phyloP scores from a whole-genome alignment of 2,888 invertebrate genomes.

The Agelastica alni region DNA sequence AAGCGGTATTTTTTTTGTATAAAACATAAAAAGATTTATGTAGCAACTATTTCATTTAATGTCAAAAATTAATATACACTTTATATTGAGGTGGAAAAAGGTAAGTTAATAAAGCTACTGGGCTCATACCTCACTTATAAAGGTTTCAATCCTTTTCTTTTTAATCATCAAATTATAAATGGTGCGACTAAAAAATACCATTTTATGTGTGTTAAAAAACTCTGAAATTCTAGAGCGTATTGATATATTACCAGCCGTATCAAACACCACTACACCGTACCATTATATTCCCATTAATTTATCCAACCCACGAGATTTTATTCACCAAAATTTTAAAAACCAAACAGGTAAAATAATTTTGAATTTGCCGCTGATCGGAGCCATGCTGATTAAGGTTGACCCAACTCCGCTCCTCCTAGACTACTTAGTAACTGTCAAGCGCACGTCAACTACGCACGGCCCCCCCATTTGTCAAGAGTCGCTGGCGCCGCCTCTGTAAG shows the following conservation, averaged over 20 bases:
- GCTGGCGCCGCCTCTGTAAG: slow-evolving; percentile 55
- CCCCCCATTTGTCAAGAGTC: slow-evolving; percentile 56
- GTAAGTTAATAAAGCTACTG: slow-evolving; percentile 62
- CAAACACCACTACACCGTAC: slow-evolving; percentile 16
- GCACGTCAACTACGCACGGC: slow-evolving; percentile 56
- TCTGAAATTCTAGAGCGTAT: too few species aligned
- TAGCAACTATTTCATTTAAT: slow-evolving; percentile 2
- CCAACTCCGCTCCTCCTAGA: slow-evolving; percentile 57
- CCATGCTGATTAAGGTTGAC: slow-evolving; percentile 58
- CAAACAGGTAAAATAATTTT: slow-evolving; percentile 35
- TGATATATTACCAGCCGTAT: slow-evolving; percentile 13
- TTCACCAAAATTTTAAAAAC: slow-evolving; percentile 11
- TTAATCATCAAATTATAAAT: too few species aligned
- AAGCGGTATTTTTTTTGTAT: too few species aligned
- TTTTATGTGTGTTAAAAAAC: too few species aligned
- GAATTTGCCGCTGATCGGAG: slow-evolving; percentile 54
- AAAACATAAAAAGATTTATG: too few species aligned
- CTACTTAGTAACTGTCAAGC: slow-evolving; percentile 57
- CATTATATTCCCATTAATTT: slow-evolving; percentile 23
- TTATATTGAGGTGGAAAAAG: slow-evolving; percentile 66
- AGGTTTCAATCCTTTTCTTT: neutral
- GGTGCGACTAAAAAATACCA: too few species aligned
- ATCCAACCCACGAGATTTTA: slow-evolving; percentile 22
- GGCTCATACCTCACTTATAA: slow-evolving; percentile 56
- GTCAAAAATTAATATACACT: slow-evolving; percentile 63